These are phyloP conservation scores for Platygyra sinensis DNA, from an alignment of 64 coral and sea anemone species.

Conservation along the genomic window DNA sequence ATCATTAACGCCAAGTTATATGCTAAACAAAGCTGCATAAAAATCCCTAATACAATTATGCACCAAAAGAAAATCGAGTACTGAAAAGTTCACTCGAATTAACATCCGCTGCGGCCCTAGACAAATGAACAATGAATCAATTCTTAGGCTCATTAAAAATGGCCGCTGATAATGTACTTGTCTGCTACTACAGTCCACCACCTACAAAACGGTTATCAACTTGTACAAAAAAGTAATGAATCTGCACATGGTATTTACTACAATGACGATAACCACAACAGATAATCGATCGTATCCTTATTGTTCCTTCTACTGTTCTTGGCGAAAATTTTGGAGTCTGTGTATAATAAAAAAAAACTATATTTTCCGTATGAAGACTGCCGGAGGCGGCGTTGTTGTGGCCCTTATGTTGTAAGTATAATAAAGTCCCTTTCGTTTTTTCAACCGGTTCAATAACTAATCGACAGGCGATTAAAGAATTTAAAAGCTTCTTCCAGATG, in stretches of 20 bases:
- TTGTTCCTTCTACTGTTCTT: background rate
- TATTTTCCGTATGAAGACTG: background rate
- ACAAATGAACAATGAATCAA: no score
- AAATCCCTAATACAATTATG: no score
- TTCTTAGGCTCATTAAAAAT: no score
- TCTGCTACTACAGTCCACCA: no score
- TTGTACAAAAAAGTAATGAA: background rate
- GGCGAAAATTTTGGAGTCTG: background rate
- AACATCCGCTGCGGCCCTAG: no score
- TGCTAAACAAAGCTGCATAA: background rate
- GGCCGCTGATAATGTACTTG: no score
- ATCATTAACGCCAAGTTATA: background rate
- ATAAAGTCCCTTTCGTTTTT: background rate
- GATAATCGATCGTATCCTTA: background rate
- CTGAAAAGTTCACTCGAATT: no score
- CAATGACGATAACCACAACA: background rate
- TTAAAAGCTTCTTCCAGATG: slow-evolving; percentile 22
- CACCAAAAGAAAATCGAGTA: no score
- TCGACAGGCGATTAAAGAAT: background rate
- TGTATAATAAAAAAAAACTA: background rate
- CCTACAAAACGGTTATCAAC: no score
- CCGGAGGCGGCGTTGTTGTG: background rate
- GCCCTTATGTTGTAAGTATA: background rate
- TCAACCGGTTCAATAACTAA: background rate
- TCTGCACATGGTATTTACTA: background rate